Evolutionary conservation across 2,797 vertebrate genomes (phyloP), one percentile per base, ranked within the genome.

Genomic region (Falco novaeseelandiae): DNA sequence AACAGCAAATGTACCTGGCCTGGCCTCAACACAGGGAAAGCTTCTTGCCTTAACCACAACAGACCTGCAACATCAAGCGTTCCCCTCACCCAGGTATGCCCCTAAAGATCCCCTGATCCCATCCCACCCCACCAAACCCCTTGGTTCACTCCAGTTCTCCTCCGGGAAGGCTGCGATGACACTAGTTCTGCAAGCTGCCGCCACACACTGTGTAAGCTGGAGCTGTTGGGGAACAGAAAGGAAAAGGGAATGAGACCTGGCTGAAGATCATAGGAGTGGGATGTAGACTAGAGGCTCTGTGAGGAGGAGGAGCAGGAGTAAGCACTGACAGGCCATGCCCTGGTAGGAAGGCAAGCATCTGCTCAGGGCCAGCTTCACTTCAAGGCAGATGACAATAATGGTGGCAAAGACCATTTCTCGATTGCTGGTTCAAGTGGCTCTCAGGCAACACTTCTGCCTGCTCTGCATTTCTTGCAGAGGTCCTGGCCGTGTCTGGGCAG

Each of bases 181-280:
- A 71, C 91, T 95, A 69, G 55, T 59, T 79, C 82, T 72, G 78
- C 80, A 93, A 95, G 87, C 79, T 71, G 89, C 84, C 5, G n/a
- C 83, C 51, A 77, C 62, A 49, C 46, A 6, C 52, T 29, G 16
- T 46, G 84, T 66, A 76, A 91, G 54, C 58, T 38, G 83, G 89
- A 94, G 83, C 93, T 95, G 83, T 48, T 3, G 4, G 63, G 63
- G 74, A 80, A 84, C 32, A 91, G 48, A 89, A 85, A n/a, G 48
- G 54, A 91, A 83, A 83, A 87, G 38, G 9, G n/a, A 51, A 36
- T 89, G 57, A 95, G 67, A 55, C 20, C 8, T 0, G 6, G 36
- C 19, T 86, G 86, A 69, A 77, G 59, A 30, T 42, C 0, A 1
- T 26, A 40, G 55, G 48, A 76, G 44, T 9, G 21, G 63, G 69